Base-by-base conservation (phyloP, 2,888 invertebrate species). In the Cosmopolites sordidus region DNA sequence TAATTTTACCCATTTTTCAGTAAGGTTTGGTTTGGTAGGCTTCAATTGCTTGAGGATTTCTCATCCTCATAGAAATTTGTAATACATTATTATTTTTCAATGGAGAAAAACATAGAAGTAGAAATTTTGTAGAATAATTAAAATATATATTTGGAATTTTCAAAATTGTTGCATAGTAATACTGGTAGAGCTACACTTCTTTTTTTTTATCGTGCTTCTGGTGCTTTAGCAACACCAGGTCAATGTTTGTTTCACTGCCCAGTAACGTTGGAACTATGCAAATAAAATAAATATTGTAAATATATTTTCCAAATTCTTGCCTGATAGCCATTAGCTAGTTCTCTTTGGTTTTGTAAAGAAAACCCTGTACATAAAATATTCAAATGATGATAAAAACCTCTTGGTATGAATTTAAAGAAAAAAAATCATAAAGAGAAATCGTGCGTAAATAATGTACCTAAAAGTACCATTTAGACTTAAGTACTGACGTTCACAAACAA, bases 321-420 rank as follows among this genome's bases (percentile, higher is more conserved):
- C 69, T 69, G 67, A 67, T 22, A 68, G 65, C 64, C 64, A 57
- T 48, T 55, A 56, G 56, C 58, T 50, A 43, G 51, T 44, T 60
- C 60, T 53, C 55, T 62, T 60, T 16, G 2, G 15, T 16, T 16
- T 16, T 54, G 48, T 49, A 54, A 49, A 53, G n/a, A 16, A 33
- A 43, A 30, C 17, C 15, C 16, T 63, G 63, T 65, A 66, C 47
- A 65, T 64, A 64, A 56, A 61, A 49, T 53, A 53, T 44, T 22
- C 43, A 39, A 51, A 48, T 45, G 39, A 43, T 16, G 44, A 51
- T 58, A 56, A 62, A 67, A 72, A 71, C 70, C 71, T 72, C 72
- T 66, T 67, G 57, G 59, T 66, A 69, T 66, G 72, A 72, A 73
- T 72, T 73, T 73, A 72, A 64, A 63, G 61, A 61, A 57, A 59